Conservation (phyloP, 2,113 vertebrate genomes). For the Camelus dromedarius region DNA sequence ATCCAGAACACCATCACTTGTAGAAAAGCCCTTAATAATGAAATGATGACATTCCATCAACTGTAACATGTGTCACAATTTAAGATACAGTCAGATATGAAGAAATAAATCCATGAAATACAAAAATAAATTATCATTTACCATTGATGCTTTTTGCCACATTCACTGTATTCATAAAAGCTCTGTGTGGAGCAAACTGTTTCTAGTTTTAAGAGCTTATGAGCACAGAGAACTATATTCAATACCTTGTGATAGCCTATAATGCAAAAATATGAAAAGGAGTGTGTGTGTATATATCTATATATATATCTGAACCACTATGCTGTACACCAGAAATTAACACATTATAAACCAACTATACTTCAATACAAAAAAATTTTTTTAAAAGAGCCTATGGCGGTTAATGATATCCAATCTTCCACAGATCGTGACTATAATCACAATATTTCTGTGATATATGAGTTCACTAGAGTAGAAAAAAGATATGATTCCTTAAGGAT, state of each 20-base stretch:
- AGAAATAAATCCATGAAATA: not conserved
- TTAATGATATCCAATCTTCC: not conserved
- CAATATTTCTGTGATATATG: not conserved
- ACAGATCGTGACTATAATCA: not conserved
- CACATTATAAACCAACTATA: too few species aligned
- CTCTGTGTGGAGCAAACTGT: not conserved
- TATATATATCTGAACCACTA: too few species aligned
- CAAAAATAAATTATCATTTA: not conserved
- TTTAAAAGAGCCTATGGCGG: not conserved
- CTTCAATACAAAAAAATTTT: too few species aligned
- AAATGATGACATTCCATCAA: not conserved
- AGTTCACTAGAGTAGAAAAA: not conserved
- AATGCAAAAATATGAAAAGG: too few species aligned
- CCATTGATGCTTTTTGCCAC: not conserved
- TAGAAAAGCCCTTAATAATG: not conserved
- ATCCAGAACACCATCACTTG: not conserved
- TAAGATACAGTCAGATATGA: not conserved
- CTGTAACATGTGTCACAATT: not conserved
- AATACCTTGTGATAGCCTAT: too few species aligned
- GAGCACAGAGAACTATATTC: too few species aligned
- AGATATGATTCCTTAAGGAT: not conserved
- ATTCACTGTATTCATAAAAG: not conserved
- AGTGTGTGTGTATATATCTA: too few species aligned
- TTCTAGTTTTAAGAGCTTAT: not conserved
- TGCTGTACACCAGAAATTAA: too few species aligned